Evolutionary conservation across 53 echinoderm and acorn worm genomes (phyloP), one percentile per base, ranked within the genome.

Genomic region (Arbacia lixula): DNA sequence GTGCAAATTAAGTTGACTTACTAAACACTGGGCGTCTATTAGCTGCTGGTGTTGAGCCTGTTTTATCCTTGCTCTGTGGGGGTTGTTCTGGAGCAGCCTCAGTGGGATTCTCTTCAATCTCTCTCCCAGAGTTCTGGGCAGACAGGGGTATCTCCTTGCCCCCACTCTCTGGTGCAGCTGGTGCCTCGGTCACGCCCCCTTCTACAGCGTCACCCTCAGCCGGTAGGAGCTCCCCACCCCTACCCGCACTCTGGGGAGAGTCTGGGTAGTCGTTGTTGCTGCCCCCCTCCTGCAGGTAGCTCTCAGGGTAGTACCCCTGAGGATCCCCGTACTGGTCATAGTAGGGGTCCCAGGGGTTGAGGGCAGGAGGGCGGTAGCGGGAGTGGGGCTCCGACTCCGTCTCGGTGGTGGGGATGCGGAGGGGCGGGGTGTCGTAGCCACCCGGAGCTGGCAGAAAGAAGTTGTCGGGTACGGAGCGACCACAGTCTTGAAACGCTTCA

Each of bases 401-500:
- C 50, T 49, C 49, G 8, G 62, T 25, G 11, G 49, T 2, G 5
- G 85, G 79, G 43, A 68, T 85, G 43, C 29, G 24, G 22, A 63
- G 35, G 19, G 87, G 91, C 62, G 52, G 60, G 16, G 14, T 61
- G 65, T 88, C 68, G 72, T 31, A 91, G 16, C 89, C 96, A 10
- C 79, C 86, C 28, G 91, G 93, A 1, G 89, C 87, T 33, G 88
- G 60, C 26, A 25, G 34, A 40, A 93, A 88, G 57, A 96, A 76
- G 20, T 73, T 60, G 2, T 24, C 40, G 29, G 56, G 80, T 20
- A 81, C 91, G 1, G 46, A 32, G 6, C 29, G 27, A n/a, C 82
- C 35, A 49, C 99, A 99, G 27, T 55, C 87, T 35, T 92, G 62
- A 56, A 84, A 92, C 17, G 90, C 21, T n/a, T 92, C 85, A 3